Evolutionary conservation across 2,888 invertebrate genomes (phyloP), one percentile per base, ranked within the genome.

Genomic region (Cylindroiulus punctatus): DNA sequence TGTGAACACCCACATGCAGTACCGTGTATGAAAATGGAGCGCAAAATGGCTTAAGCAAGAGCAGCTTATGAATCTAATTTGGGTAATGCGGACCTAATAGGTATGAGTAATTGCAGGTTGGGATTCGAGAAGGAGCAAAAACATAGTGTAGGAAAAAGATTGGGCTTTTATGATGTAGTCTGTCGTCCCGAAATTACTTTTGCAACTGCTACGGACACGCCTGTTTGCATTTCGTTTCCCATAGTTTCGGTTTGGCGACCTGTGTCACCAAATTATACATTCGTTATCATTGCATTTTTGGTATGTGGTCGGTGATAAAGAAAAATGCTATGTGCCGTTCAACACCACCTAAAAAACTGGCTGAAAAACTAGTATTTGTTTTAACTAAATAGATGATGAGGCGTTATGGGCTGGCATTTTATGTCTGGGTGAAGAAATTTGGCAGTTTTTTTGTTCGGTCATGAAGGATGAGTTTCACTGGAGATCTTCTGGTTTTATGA

Each of bases 201-300:
- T 65, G 65, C 65, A 82, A 82, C 36, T 82, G 82, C 42, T 22
- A 30, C 22, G n/a, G 82, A 82, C 82, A 82, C 82, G 82, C 82
- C 82, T 82, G 42, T 82, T 82, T 82, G 82, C 82, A 82, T 82
- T 82, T 82, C 82, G 82, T 82, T n/a, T 82, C 82, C 82, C 82
- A 82, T 42, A 40, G 36, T 40, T 82, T 82, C n/a, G 36, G 82
- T 82, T 82, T 82, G 82, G 82, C 82, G 82, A 82, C 82, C 82
- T 42, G 82, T 82, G 82, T 82, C 82, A 82, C 82, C 42, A 82
- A 40, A 82, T 82, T 82, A 82, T 82, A 36, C 42, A 82, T 40
- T 40, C 36, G 42, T 42, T 82, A 82, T 82, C 82, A 82, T 82
- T 82, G 36, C 26, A 65, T 65, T 65, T 65, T 65, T 65, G 65